These are phyloP conservation scores for Hirtodrosophila histrioides DNA, from an alignment of 2,888 invertebrate genomes.

Conservation along the genomic window DNA sequence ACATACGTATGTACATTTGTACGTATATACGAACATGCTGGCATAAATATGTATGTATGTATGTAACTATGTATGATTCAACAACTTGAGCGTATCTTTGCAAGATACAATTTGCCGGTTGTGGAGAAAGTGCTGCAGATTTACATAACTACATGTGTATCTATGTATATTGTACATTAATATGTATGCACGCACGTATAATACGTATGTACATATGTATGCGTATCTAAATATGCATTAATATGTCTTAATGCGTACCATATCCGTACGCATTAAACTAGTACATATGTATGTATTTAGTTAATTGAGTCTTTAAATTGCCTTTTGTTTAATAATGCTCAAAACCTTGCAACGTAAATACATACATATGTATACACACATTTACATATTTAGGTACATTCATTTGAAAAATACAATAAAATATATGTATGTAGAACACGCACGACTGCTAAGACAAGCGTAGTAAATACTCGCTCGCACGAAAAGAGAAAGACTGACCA, in stretches of 20 bases:
- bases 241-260: background rate
- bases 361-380: background rate
- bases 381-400: background rate
- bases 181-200: background rate
- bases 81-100: too few relatives aligned
- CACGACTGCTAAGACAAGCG: constrained; percentile 5
- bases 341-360: background rate
- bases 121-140: constrained; percentile 17
- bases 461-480: constrained; percentile 1
- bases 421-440: constrained; percentile 3
- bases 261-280: background rate
- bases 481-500: constrained; percentile 21
- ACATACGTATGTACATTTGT: too few relatives aligned
- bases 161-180: background rate
- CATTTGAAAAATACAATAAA: background rate
- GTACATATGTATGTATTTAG: too few relatives aligned
- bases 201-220: background rate
- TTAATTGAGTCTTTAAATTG: too few relatives aligned
- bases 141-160: constrained; percentile 7
- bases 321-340: too few relatives aligned
- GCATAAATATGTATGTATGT: constrained; percentile 1
- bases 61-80: background rate
- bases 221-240: background rate
- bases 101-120: constrained; percentile 19
- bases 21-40: too few relatives aligned